A percentile compares a stretch with the other conserved stretches of the same genome.
phyloP scores from a whole-genome alignment of 2,797 vertebrate genomes.

The Pristis pectinata region DNA sequence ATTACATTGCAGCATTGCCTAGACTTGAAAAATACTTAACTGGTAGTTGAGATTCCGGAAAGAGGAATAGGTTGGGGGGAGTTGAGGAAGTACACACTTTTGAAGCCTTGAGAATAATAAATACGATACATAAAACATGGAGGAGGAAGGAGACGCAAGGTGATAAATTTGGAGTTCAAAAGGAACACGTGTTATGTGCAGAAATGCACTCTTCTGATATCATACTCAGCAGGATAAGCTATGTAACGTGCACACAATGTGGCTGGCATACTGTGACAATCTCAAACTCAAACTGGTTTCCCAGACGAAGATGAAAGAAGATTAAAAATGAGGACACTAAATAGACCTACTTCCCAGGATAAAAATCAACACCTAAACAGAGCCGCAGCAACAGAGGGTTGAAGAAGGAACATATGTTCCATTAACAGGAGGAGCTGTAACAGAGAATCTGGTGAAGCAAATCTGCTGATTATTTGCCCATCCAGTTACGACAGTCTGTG shows the following conservation, averaged over 20 bases:
- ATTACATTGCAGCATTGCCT: too few species aligned
- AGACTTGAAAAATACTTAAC: too few species aligned
- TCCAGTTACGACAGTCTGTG: slow-evolving; percentile 8
- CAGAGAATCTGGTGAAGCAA: background rate
- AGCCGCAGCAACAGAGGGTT: background rate
- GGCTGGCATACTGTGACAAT: background rate
- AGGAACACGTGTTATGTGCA: background rate
- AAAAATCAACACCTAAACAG: background rate
- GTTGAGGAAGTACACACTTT: background rate
- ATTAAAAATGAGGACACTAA: background rate
- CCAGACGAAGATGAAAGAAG: background rate
- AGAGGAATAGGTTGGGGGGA: background rate
- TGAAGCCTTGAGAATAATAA: background rate
- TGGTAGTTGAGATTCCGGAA: background rate
- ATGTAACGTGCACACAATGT: background rate
- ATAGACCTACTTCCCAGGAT: background rate
- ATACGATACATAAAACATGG: background rate
- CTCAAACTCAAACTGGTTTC: background rate
- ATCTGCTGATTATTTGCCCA: background rate
- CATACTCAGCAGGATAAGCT: background rate
- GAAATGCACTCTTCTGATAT: background rate
- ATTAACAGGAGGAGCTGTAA: too few species aligned
- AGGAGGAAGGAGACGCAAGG: background rate
- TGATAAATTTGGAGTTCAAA: background rate
- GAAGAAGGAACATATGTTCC: background rate